Conservation (phyloP, 2,797 vertebrate genomes). For the Cephalopachus bancanus region DNA sequence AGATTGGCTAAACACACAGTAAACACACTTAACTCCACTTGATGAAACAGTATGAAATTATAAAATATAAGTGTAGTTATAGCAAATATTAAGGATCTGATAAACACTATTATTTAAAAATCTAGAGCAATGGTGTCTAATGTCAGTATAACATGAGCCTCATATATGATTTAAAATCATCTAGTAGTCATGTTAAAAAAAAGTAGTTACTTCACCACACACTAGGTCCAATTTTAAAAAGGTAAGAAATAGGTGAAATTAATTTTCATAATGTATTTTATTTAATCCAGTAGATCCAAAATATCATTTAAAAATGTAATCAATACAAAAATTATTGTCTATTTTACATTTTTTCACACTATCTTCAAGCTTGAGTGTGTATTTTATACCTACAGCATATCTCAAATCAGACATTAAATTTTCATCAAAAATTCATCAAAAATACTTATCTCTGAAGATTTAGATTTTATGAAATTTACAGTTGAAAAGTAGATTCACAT, state of each 20-base stretch:
- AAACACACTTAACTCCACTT: slow-evolving; percentile 3
- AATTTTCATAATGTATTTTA: slow-evolving; percentile 59
- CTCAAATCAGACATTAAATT: slow-evolving; percentile 42
- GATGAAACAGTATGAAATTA: background rate
- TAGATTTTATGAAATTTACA: slow-evolving; percentile 38
- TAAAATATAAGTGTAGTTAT: background rate
- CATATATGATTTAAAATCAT: slow-evolving; percentile 36
- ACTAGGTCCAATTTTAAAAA: background rate
- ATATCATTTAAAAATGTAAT: slow-evolving; percentile 53
- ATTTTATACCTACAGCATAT: background rate
- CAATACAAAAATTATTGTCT: slow-evolving; percentile 55
- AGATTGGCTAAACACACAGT: background rate
- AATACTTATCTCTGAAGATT: slow-evolving; percentile 48
- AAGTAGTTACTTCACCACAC: background rate
- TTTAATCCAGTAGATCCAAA: slow-evolving; percentile 51
- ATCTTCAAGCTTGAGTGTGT: slow-evolving; percentile 46
- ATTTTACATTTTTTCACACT: slow-evolving; percentile 38
- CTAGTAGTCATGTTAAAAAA: slow-evolving; percentile 45
- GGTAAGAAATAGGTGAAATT: background rate
- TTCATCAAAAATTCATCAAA: slow-evolving; percentile 54
- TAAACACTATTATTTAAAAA: slow-evolving; percentile 56
- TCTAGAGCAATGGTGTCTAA: slow-evolving; percentile 12
- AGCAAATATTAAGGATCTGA: slow-evolving; percentile 21
- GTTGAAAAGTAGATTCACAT: slow-evolving; percentile 47
- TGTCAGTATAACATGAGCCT: slow-evolving; percentile 20